phyloP scores from a whole-genome alignment of 2,797 vertebrate species.

The Lagodon rhomboides region DNA sequence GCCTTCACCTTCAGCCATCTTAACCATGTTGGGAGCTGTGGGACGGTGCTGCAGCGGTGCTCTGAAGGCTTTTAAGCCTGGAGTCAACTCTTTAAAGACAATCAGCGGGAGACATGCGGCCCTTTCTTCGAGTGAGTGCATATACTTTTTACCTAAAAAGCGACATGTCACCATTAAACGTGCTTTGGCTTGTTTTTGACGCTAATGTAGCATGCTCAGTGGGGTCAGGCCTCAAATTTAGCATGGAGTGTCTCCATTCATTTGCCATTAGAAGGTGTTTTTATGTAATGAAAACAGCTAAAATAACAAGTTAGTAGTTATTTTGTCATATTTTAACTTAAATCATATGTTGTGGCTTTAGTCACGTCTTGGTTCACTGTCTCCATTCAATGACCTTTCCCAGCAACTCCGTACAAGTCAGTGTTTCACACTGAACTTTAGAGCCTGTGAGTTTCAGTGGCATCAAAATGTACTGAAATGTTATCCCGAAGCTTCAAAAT shows the following conservation, averaged over 20 bases:
- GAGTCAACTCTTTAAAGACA: constrained; percentile 70
- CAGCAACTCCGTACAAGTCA: background rate
- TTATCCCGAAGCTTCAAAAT: background rate
- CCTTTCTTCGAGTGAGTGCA: constrained; percentile 73
- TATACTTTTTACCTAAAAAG: background rate
- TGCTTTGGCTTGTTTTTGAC: background rate
- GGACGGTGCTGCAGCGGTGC: constrained; percentile 75
- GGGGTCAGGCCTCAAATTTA: constrained; percentile 16
- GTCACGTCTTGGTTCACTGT: background rate
- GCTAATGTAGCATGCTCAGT: background rate
- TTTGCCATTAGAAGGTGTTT: background rate
- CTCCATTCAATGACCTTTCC: constrained; percentile 42
- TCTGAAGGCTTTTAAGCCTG: constrained; percentile 75
- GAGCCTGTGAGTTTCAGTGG: background rate
- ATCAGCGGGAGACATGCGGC: constrained; percentile 70
- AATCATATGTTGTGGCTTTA: background rate
- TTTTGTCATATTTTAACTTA: background rate
- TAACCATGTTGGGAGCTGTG: constrained; percentile 78
- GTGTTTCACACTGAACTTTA: background rate
- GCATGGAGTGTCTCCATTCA: background rate
- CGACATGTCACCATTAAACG: background rate
- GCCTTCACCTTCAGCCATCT: constrained; percentile 84
- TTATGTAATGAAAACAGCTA: background rate
- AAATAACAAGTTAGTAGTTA: background rate
- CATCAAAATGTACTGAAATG: background rate